phyloP scores from a whole-genome alignment of 2,888 invertebrate genomes.

The Hemicrepidius hirtus region DNA sequence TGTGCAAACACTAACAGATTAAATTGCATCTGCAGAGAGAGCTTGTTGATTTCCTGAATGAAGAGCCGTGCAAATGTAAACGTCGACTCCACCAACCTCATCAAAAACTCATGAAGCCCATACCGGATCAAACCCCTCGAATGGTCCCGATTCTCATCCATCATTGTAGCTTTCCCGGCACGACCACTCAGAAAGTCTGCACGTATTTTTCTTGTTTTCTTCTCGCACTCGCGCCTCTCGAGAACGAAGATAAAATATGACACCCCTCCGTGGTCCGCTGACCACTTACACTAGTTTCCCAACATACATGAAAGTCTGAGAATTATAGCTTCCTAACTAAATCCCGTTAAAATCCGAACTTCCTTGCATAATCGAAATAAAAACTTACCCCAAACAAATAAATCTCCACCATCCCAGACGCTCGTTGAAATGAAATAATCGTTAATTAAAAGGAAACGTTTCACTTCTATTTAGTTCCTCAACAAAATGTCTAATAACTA shows the following conservation, averaged over 20 bases:
- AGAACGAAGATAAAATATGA: slow-evolving; percentile 45
- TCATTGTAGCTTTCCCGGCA: slow-evolving; percentile 42
- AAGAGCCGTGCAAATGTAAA: slow-evolving; percentile 33
- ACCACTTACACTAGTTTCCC: slow-evolving; percentile 46
- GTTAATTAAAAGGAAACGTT: slow-evolving; percentile 33
- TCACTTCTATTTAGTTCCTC: slow-evolving; percentile 18
- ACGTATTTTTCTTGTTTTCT: slow-evolving; percentile 50
- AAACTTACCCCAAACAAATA: slow-evolving; percentile 28
- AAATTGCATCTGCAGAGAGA: slow-evolving; percentile 39
- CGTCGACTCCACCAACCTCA: slow-evolving; percentile 36
- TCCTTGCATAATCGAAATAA: slow-evolving; percentile 34
- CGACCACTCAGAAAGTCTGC: slow-evolving; percentile 40
- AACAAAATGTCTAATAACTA: slow-evolving; percentile 27
- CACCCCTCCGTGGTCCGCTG: slow-evolving; percentile 39
- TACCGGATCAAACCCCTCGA: slow-evolving; percentile 45
- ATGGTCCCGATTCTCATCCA: slow-evolving; percentile 47
- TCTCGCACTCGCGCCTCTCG: slow-evolving; percentile 42
- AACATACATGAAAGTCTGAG: slow-evolving; percentile 41
- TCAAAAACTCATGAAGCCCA: slow-evolving; percentile 48
- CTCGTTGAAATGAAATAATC: slow-evolving; percentile 34
- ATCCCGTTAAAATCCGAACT: slow-evolving; percentile 23
- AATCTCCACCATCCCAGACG: neutral
- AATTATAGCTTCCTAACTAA: slow-evolving; percentile 48
- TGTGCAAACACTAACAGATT: slow-evolving; percentile 40
- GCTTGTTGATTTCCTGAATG: slow-evolving; percentile 45